These are phyloP conservation scores for Thamnophis sirtalis DNA, from an alignment of 2,113 vertebrate genomes.

Conservation along the genomic window DNA sequence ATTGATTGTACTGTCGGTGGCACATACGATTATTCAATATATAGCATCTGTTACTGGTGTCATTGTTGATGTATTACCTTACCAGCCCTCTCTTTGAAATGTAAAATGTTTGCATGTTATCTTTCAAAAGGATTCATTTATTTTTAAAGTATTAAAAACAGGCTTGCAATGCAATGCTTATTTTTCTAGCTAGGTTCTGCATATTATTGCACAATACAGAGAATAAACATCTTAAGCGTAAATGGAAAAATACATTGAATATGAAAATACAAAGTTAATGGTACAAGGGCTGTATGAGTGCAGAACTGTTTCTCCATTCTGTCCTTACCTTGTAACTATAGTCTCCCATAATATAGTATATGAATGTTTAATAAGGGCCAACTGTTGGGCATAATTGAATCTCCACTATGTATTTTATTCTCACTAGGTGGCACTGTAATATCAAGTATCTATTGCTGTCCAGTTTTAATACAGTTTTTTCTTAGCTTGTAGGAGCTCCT, in stretches of 20 bases:
- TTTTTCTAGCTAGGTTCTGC: neutral
- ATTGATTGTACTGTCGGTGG: constrained; percentile 57
- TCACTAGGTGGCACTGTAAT: constrained; percentile 69
- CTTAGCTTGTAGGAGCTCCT: neutral
- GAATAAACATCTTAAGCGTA: neutral
- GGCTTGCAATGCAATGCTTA: neutral
- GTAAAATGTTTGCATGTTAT: constrained; percentile 41
- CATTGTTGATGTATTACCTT: constrained; percentile 49
- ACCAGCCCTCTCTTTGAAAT: constrained; percentile 48
- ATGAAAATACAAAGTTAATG: neutral
- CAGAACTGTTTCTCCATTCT: fast-evolving
- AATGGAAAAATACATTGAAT: neutral
- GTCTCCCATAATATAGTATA: neutral
- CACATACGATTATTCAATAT: constrained; percentile 42
- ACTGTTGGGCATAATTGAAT: neutral
- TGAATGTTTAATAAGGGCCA: neutral
- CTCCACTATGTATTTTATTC: neutral
- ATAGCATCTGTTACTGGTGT: constrained; percentile 38
- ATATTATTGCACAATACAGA: neutral
- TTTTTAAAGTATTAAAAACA: constrained; percentile 28
- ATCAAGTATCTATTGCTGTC: neutral
- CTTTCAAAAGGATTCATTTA: constrained; percentile 22
- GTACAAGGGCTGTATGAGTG: neutral
- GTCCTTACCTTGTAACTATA: neutral
- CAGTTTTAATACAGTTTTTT: neutral